Base-by-base conservation (phyloP, 2,797 vertebrate genomes). In the Kryptopterus vitreolus region DNA sequence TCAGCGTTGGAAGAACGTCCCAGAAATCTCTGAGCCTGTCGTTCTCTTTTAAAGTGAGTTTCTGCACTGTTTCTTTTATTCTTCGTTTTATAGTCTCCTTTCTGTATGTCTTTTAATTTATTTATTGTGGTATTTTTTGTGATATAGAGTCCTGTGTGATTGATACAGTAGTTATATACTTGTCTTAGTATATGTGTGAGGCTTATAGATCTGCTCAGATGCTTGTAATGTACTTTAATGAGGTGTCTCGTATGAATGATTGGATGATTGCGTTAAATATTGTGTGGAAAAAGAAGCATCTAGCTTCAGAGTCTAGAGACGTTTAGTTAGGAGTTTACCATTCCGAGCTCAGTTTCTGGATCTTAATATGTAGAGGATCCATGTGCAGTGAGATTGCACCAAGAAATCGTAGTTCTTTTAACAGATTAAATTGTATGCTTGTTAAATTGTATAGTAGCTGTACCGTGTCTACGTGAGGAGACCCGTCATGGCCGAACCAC, bases 11-110 rank as follows among this genome's bases (percentile, higher is more conserved):
- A 71, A 43, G 9, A 59, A 53, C 69, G 43, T 53, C 16, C 72
- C 75, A 74, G 63, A 63, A 68, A 31, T 80, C 81, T 76, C 35
- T 65, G 68, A 66, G 43, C 57, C 70, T 80, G 20, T 57, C 12
- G 46, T 72, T 73, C 87, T 9, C 79, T 82, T 82, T 75, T 61
- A 79, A 83, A 83, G 94, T 92, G 85, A 93, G 92, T 92, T 15
- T 26, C 74, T 61, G 12, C 18, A 9, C 22, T 35, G 13, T 61
- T 13, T 68, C 35, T 31, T 48, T n/a, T 59, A 1, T 57, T 18
- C 22, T 73, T 43, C 15, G 24, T 16, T 5, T 3, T 75, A 8
- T 62, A 5, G 87, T 86, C 11, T 59, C 7, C 20, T 72, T 46
- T 31, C 18, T 12, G 20, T 81, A 15, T 58, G 6, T 50, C 46